Evolutionary conservation across 1,140 invertebrate genomes (phyloP), one percentile per base, ranked within the genome.

Genomic region (Drosophila miranda): DNA sequence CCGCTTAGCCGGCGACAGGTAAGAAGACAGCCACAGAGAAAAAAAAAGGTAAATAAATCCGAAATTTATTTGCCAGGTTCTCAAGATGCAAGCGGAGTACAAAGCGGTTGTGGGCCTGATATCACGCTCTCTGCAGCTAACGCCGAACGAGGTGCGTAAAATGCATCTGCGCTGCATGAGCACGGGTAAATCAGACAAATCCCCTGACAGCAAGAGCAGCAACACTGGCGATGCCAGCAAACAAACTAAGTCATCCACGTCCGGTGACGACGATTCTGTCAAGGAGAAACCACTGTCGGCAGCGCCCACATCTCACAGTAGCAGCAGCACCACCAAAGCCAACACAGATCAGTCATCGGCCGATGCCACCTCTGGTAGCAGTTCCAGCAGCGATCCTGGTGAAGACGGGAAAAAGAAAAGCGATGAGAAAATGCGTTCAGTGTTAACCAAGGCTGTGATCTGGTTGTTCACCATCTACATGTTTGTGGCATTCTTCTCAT

Each of bases 391-490:
- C 16, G 58, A 66, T 16, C 21, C 79, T 6, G 21, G 52, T 16
- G 74, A 89, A 13, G 62, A 76, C 11, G 58, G 71, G 44, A 91
- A 66, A 91, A 94, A 86, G 92, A 95, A 75, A 89, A 93, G 75
- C 42, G 92, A 93, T 41, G 93, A 94, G 73, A 95, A 94, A 91
- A 91, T 95, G 55, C 93, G 93, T 5, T 94, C 95, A 2, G 89
- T 96, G 2, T 52, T 96, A 2, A 93, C 94, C 7, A 96, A 96
- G 89, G 94, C 94, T 3, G 93, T 94, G 11, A 92, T 96, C 34
- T 96, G 95, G 95, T 93, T 96, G 92, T 91, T 95, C 8, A 94
- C 94, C 19, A 94, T 94, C 34, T 96, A 95, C 78, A 93, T 95
- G 90, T 91, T 95, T 44, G 93, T 96, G 38, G 93, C 94, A 38